These are phyloP conservation scores for Nettapus auritus DNA, from an alignment of 2,113 vertebrate genomes.

Conservation along the genomic window DNA sequence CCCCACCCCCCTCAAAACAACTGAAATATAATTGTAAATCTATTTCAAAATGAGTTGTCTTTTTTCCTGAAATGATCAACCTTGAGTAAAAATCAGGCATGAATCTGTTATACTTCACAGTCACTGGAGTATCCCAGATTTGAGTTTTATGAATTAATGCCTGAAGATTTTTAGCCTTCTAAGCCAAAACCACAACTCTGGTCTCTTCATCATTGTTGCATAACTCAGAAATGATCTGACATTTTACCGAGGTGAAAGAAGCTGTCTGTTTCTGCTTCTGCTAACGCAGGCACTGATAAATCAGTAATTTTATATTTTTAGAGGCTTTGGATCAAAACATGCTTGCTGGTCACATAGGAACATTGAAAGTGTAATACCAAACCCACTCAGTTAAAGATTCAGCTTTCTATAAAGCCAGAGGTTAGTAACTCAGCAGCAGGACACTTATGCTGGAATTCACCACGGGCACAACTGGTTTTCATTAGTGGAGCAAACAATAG, in stretches of 20 bases:
- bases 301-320: neutral
- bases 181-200: conserved; percentile 31
- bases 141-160: conserved; percentile 34
- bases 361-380: neutral
- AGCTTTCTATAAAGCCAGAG: neutral
- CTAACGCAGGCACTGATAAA: neutral
- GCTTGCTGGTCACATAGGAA: neutral
- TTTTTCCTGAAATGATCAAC: neutral
- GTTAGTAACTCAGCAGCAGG: neutral
- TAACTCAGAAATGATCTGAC: neutral
- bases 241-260: neutral
- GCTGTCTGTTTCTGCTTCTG: neutral
- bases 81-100: neutral
- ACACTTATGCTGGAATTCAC: neutral
- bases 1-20: neutral
- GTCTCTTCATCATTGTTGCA: neutral
- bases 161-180: conserved; percentile 38
- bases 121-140: neutral
- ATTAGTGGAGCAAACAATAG: neutral
- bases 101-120: neutral
- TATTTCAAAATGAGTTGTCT: conserved; percentile 5
- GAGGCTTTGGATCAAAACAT: neutral
- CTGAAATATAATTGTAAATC: neutral
- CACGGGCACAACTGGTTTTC: neutral
- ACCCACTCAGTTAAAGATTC: neutral